Conservation (phyloP, 1,140 invertebrate genomes). For the Drosophila athabasca region DNA sequence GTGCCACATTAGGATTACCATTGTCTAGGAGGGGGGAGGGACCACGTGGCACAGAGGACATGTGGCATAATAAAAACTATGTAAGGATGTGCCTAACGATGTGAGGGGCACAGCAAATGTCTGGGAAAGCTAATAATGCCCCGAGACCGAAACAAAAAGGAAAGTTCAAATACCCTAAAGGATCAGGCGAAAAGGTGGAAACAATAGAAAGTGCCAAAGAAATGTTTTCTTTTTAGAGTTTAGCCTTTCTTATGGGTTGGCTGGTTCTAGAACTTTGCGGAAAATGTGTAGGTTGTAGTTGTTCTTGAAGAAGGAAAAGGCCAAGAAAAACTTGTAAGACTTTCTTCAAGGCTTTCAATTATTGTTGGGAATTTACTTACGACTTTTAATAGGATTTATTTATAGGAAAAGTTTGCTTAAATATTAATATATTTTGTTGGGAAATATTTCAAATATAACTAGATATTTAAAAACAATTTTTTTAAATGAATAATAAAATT, state of each 20-base stretch:
- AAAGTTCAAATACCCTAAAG: conserved; percentile 37
- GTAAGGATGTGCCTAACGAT: conserved; percentile 78
- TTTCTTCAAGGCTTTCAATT: too few relatives aligned
- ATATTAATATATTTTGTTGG: not conserved
- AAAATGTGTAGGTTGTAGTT: too few relatives aligned
- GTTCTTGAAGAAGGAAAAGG: too few relatives aligned
- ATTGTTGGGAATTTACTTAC: too few relatives aligned
- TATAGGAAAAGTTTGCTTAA: too few relatives aligned
- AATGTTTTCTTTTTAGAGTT: too few relatives aligned
- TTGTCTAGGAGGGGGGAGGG: conserved; percentile 25
- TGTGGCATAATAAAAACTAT: conserved; percentile 72
- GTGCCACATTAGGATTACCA: conserved; percentile 61
- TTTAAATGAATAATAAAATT: not conserved
- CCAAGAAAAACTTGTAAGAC: too few relatives aligned
- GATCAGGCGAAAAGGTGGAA: not conserved
- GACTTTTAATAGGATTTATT: too few relatives aligned
- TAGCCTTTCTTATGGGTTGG: too few relatives aligned
- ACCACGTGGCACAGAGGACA: too few relatives aligned
- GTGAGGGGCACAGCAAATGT: conserved; percentile 50
- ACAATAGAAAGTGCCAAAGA: conserved; percentile 1
- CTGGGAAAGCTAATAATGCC: conserved; percentile 47
- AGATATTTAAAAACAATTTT: not conserved
- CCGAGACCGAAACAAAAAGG: conserved; percentile 9
- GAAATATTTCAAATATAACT: not conserved
- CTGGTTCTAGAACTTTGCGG: too few relatives aligned